A percentile compares a stretch with the other conserved stretches of the same genome.
phyloP scores from a whole-genome alignment of 1,140 invertebrate genomes.

The Adelges cooleyi region DNA sequence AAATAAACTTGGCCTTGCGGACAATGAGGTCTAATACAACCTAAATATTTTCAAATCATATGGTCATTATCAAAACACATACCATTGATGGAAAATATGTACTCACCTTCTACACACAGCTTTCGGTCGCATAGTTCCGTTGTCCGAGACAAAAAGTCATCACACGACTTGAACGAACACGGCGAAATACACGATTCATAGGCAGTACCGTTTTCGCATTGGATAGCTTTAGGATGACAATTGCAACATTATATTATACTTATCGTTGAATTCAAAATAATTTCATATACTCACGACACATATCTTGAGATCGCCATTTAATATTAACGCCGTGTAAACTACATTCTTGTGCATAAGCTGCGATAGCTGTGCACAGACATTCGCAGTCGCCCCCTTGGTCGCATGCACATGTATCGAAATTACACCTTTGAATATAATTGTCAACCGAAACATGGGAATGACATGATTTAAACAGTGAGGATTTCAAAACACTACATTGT shows the following conservation, averaged over 20 bases:
- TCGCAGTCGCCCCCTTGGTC: conserved; percentile 80
- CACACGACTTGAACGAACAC: conserved; percentile 13
- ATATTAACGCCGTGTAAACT: conserved; percentile 55
- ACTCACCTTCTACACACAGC: conserved; percentile 23
- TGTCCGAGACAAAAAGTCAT: not conserved
- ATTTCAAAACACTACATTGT: conserved; percentile 61
- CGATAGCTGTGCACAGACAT: conserved; percentile 75
- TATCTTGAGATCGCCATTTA: conserved; percentile 64
- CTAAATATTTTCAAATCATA: conserved; percentile 34
- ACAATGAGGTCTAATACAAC: conserved; percentile 60
- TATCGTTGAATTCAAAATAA: no score
- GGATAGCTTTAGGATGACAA: conserved; percentile 7
- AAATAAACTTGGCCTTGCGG: conserved; percentile 53
- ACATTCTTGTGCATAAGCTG: conserved; percentile 74
- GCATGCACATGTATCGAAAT: conserved; percentile 74
- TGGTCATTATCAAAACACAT: no score
- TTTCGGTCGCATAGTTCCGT: not conserved
- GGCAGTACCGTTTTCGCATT: conserved; percentile 16
- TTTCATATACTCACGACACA: conserved; percentile 60
- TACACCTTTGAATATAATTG: conserved; percentile 53
- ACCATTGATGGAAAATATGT: no score
- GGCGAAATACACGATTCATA: conserved; percentile 20
- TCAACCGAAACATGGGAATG: conserved; percentile 65
- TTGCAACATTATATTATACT: not conserved
- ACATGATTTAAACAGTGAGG: conserved; percentile 57